Percentiles rank a stretch among this genome's conserved stretches.
Evolutionary conservation across 2,888 invertebrate genomes (phyloP).

Genomic region (Pomacea canaliculata): DNA sequence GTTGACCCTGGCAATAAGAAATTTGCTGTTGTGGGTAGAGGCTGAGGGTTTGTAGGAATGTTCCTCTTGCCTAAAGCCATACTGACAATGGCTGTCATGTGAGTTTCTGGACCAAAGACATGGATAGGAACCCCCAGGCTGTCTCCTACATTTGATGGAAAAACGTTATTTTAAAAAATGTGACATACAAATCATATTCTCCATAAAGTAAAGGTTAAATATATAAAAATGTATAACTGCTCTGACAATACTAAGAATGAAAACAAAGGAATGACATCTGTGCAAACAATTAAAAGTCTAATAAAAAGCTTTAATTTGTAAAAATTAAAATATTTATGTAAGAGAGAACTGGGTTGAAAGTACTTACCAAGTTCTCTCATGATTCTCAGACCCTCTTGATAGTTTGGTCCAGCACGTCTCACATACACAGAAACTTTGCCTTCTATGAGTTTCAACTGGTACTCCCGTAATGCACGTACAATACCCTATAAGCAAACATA

Average conservation of each 20-base stretch:
- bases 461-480: slow-evolving; percentile 94
- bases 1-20: slow-evolving; percentile 81
- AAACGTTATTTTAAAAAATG: no score
- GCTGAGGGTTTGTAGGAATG: slow-evolving; percentile 75
- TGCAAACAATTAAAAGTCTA: no score
- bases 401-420: slow-evolving; percentile 97
- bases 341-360: not conserved
- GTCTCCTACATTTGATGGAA: slow-evolving; percentile 63
- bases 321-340: no score
- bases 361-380: slow-evolving; percentile 85
- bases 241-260: no score
- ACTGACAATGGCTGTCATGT: slow-evolving; percentile 99
- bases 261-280: no score
- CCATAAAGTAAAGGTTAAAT: no score
- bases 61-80: slow-evolving; percentile 89
- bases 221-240: no score
- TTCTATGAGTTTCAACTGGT: slow-evolving; percentile 88
- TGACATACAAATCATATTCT: no score
- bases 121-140: slow-evolving; percentile 88
- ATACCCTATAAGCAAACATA: slow-evolving; percentile 78
- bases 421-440: slow-evolving; percentile 96
- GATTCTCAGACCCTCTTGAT: slow-evolving; percentile 94
- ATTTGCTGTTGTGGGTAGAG: slow-evolving; percentile 86
- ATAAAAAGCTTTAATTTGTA: no score
- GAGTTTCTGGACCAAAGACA: slow-evolving; percentile 98